A percentile compares a stretch with the other conserved stretches of the same genome.
Evolutionary conservation across 1,140 invertebrate species (phyloP).

Genomic region (Elysia chlorotica): DNA sequence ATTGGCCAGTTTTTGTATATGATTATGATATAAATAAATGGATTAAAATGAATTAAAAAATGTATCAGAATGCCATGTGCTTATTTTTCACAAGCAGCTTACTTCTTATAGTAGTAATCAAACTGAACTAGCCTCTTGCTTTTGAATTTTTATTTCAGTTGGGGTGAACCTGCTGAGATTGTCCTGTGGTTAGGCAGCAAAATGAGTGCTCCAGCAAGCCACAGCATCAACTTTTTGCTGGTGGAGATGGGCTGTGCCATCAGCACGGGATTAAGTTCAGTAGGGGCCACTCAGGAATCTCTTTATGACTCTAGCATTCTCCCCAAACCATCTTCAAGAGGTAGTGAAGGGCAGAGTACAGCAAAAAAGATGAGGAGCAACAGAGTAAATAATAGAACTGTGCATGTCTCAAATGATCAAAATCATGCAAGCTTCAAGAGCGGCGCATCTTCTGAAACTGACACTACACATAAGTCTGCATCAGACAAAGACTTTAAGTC

Average conservation of each 20-base stretch:
- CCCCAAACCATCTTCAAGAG: background rate
- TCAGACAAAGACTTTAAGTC: too few relatives aligned
- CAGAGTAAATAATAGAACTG: too few relatives aligned
- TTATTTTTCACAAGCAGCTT: too few relatives aligned
- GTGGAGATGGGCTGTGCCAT: slow-evolving; percentile 3
- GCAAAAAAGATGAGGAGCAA: background rate
- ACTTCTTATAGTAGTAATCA: too few relatives aligned
- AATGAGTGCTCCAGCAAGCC: too few relatives aligned
- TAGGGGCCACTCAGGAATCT: background rate
- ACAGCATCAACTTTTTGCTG: slow-evolving; percentile 1
- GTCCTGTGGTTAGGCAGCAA: slow-evolving; percentile 11
- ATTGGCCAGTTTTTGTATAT: background rate
- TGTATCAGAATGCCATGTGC: too few relatives aligned
- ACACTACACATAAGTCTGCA: background rate
- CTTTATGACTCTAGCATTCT: background rate
- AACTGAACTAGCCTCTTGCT: too few relatives aligned
- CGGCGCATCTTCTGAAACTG: background rate
- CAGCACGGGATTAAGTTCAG: slow-evolving; percentile 4
- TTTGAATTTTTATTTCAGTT: slow-evolving; percentile 6
- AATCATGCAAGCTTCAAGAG: background rate
- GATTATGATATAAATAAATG: background rate
- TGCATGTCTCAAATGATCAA: too few relatives aligned
- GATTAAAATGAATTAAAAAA: too few relatives aligned
- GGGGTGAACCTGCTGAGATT: background rate
- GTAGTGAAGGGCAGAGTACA: background rate